Evolutionary conservation across 2,888 invertebrate genomes (phyloP), one percentile per base, ranked within the genome.

Genomic region (Seira musarum): DNA sequence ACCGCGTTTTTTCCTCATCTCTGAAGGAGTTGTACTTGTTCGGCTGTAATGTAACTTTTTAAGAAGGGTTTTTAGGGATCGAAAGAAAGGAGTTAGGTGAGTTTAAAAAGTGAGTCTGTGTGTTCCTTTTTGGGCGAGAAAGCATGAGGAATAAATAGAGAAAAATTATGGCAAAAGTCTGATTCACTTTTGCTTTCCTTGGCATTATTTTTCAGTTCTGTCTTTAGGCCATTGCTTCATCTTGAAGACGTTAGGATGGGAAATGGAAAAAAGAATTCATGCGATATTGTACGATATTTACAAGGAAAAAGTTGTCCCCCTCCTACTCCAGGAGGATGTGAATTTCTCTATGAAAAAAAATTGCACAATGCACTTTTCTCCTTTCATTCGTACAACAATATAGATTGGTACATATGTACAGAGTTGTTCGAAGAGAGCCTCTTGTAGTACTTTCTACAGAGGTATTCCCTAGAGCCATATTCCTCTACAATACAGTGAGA

Each of bases 401-500:
- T 63, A 63, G 69, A 40, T 71, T 57, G 46, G 60, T 63, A 71
- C 63, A 63, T 46, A 46, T 71, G 71, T 71, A 46, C 19, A 60
- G 21, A 63, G 71, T 71, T 71, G 71, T 40, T 70, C 49, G 15
- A 13, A 3, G 49, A 49, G 15, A 49, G 49, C 13, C 17, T 49
- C 49, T 30, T 13, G 49, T 49, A 3, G 15, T 49, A 15, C 49
- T 49, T n/a, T n/a, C 65, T 64, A 17, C 21, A 71, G 49, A 65
- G 40, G 53, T 65, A 66, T 73, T 35, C 66, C 66, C 73, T 66
- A 49, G 66, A 73, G 73, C 65, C 57, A 65, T 49, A 73, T 65
- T 53, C 65, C 73, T 60, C 30, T 15, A 49, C 2, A 49, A 49
- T 49, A 49, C 30, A 30, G 8, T 2, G 30, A 8, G 49, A 49